Conservation (phyloP, 2,797 vertebrate genomes). For the Rhodeus uyekii region DNA sequence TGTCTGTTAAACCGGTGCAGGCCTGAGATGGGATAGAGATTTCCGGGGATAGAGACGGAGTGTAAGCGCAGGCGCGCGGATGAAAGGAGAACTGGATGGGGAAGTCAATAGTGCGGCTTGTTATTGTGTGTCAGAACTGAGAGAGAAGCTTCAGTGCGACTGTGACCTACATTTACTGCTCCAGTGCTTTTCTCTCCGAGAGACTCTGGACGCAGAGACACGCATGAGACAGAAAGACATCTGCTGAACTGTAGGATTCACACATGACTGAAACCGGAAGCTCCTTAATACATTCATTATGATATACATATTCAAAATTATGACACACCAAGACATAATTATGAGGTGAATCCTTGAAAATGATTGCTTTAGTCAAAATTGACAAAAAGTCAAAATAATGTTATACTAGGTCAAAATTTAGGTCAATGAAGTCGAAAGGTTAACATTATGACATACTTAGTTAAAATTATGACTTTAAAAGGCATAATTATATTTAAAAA, state of each 20-base stretch:
- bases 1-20: no score
- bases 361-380: background rate
- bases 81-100: background rate
- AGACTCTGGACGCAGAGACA: background rate
- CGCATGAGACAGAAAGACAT: background rate
- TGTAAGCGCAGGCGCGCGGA: conserved; percentile 1
- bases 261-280: background rate
- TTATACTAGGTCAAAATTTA: no score
- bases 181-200: background rate
- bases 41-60: no score
- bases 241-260: background rate
- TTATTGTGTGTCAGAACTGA: conserved; percentile 7
- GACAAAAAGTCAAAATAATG: background rate
- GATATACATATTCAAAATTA: background rate
- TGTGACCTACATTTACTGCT: conserved; percentile 33
- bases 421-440: no score
- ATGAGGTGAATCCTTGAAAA: background rate
- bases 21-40: background rate
- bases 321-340: background rate
- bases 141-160: conserved; percentile 17
- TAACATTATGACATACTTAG: no score
- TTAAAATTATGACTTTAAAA: no score
- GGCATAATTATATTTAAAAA: no score
- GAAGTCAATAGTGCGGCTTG: conserved; percentile 7
- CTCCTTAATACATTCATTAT: background rate